Percentiles rank a stretch among this genome's conserved stretches.
Evolutionary conservation across 2,797 vertebrate genomes (phyloP).

Genomic region (Tauraco hartlaubi): DNA sequence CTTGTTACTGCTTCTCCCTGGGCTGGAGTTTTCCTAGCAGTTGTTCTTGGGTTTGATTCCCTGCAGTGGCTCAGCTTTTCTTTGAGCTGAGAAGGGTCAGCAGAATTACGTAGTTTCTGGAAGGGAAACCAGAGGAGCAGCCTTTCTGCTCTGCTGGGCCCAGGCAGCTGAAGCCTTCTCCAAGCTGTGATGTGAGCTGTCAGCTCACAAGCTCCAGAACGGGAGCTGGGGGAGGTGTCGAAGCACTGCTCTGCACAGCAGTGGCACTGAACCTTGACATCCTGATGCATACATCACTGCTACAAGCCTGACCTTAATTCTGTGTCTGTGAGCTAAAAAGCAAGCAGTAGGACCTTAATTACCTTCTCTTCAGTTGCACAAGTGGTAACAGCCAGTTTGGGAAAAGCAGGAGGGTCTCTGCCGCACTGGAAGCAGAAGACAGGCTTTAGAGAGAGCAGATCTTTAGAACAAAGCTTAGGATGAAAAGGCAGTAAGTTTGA

Average conservation of each 20-base stretch:
- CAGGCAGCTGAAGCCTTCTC: background rate
- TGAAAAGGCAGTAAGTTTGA: background rate
- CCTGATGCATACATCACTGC: background rate
- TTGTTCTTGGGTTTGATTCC: background rate
- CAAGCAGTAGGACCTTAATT: background rate
- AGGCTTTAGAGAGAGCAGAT: background rate
- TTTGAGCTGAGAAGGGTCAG: background rate
- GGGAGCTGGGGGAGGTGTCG: background rate
- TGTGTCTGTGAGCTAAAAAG: background rate
- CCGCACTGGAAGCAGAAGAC: background rate
- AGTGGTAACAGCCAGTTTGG: background rate
- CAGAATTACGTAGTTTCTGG: background rate
- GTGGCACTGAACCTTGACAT: background rate
- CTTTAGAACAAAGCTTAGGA: background rate
- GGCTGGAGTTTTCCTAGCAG: background rate
- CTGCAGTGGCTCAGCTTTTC: background rate
- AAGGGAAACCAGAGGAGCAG: background rate
- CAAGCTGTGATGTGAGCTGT: background rate
- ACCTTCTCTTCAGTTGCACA: background rate
- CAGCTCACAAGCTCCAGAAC: background rate
- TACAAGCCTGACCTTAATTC: background rate
- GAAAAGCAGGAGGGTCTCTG: background rate
- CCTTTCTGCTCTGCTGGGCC: background rate
- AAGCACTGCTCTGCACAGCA: background rate
- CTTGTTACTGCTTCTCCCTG: background rate